phyloP scores from a whole-genome alignment of 2,113 vertebrate species.

The Apodemus sylvaticus region DNA sequence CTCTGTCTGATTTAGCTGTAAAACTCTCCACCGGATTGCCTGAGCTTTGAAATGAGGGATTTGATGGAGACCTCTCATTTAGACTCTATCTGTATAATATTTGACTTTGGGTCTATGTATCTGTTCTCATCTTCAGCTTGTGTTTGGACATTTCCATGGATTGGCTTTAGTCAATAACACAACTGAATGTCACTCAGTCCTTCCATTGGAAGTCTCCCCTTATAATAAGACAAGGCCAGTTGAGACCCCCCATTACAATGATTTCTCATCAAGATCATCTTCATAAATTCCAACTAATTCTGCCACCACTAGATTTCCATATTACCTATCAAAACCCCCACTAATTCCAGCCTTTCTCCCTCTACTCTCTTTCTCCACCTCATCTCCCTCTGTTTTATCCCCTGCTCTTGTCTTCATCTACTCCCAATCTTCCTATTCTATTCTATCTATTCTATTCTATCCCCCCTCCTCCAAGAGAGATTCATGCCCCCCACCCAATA shows the following conservation, averaged over 20 bases:
- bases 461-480: background rate
- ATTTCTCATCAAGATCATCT: background rate
- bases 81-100: no score
- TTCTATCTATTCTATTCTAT: no score
- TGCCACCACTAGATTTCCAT: background rate
- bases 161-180: background rate
- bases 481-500: background rate
- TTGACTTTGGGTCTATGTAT: no score
- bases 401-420: background rate
- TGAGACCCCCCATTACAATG: background rate
- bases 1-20: no score
- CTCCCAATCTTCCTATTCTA: background rate
- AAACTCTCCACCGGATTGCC: no score
- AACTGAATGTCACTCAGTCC: background rate
- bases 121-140: no score
- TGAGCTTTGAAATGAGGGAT: no score
- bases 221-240: background rate
- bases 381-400: background rate
- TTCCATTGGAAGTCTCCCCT: background rate
- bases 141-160: background rate
- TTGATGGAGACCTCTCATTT: no score
- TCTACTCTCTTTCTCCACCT: background rate
- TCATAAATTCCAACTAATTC: background rate
- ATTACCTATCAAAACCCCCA: background rate
- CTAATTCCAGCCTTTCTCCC: background rate